These are phyloP conservation scores for Lagocephalus sceleratus DNA, from an alignment of 2,797 vertebrate genomes.

Conservation along the genomic window DNA sequence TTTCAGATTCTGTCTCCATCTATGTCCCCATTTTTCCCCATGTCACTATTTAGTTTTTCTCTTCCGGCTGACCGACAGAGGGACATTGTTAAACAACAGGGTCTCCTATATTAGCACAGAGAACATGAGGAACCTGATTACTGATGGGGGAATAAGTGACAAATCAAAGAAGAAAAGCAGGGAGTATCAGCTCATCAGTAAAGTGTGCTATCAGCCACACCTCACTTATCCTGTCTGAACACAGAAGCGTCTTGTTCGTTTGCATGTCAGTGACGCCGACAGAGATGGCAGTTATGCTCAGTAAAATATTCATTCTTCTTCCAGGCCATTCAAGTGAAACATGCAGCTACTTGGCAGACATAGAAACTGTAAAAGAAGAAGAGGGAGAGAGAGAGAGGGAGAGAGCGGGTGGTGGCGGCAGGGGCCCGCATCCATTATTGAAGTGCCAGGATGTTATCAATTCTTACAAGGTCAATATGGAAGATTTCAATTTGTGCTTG, in stretches of 20 bases:
- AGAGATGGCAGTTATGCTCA: conserved; percentile 59
- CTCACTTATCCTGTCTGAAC: conserved; percentile 47
- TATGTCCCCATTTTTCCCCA: no score
- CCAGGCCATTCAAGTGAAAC: conserved; percentile 65
- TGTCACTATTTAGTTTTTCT: no score
- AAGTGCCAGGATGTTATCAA: conserved; percentile 66
- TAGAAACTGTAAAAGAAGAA: conserved; percentile 30
- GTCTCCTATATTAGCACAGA: no score
- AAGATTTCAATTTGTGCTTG: conserved; percentile 55
- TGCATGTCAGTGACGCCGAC: conserved; percentile 66
- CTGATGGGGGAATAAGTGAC: background rate
- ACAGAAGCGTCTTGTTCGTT: conserved; percentile 58
- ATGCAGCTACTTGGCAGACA: conserved; percentile 62
- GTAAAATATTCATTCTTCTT: conserved; percentile 74
- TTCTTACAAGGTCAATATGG: conserved; percentile 67
- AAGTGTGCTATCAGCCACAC: conserved; percentile 32
- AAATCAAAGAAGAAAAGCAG: conserved; percentile 18
- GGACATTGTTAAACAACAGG: no score
- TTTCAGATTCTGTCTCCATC: no score
- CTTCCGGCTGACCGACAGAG: no score
- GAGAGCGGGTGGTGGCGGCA: background rate
- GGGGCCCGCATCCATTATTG: conserved; percentile 64
- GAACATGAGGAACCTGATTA: no score
- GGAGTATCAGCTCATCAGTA: conserved; percentile 21
- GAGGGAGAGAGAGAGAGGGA: background rate